A percentile compares a stretch with the other conserved stretches of the same genome.
phyloP scores from a whole-genome alignment of 2,113 vertebrate species.

The Campylomormyrus numenius region DNA sequence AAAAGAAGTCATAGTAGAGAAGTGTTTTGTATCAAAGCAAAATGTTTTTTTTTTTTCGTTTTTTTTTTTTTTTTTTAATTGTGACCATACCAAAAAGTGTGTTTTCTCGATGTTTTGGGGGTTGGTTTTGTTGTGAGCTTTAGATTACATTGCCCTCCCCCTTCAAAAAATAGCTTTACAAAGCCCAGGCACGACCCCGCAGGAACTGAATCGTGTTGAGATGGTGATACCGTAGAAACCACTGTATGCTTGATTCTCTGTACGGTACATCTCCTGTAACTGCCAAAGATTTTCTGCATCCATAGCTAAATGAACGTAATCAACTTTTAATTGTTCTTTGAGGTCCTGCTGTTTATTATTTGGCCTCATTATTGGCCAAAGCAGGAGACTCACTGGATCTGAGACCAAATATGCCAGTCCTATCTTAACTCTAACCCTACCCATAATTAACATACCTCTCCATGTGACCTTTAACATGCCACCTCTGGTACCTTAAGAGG shows the following conservation, averaged over 20 bases:
- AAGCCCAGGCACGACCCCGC: conserved; percentile 37
- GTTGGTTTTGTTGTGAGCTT: conserved; percentile 32
- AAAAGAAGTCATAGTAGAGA: conserved; percentile 35
- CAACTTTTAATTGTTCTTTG: neutral
- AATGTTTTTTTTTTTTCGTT: conserved; percentile 18
- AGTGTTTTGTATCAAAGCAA: conserved; percentile 31
- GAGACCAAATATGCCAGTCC: conserved; percentile 11
- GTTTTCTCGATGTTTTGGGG: conserved; percentile 48
- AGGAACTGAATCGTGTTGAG: conserved; percentile 32
- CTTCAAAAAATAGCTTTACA: conserved; percentile 43
- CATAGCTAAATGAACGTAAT: neutral
- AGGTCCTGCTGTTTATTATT: neutral
- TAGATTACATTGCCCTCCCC: neutral
- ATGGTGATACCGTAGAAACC: conserved; percentile 36
- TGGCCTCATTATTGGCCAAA: conserved; percentile 15
- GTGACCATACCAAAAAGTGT: conserved; percentile 39
- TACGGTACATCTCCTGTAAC: conserved; percentile 30
- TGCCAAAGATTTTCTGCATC: conserved; percentile 36
- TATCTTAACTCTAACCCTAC: neutral
- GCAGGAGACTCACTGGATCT: conserved; percentile 8
- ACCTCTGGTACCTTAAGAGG: neutral
- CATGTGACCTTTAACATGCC: neutral
- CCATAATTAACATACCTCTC: neutral
- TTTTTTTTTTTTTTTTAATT: conserved; percentile 2
- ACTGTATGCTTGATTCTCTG: conserved; percentile 12